Evolutionary conservation across 2,113 vertebrate species (phyloP).

Genomic region (Sterna hirundo): DNA sequence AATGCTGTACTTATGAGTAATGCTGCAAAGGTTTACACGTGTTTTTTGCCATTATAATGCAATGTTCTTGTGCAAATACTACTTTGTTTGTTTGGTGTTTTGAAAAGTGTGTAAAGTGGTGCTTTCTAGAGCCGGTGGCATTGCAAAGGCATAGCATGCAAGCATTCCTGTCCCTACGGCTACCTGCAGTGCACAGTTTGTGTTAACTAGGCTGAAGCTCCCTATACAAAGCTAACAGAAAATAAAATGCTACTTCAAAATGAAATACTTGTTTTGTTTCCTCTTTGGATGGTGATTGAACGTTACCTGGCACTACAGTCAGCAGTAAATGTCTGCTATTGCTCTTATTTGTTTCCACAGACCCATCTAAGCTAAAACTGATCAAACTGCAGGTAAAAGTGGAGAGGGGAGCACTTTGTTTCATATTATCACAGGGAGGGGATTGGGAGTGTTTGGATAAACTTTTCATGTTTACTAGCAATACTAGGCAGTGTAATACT

Average conservation of each 20-base stretch:
- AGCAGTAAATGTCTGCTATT: not conserved
- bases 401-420: slow-evolving; percentile 40
- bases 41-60: slow-evolving; percentile 41
- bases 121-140: slow-evolving; percentile 45
- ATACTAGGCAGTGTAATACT: not conserved
- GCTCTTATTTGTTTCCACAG: not conserved
- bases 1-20: slow-evolving; percentile 52
- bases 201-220: slow-evolving; percentile 40
- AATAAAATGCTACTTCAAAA: slow-evolving; percentile 67
- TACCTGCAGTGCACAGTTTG: not conserved
- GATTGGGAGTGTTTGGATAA: not conserved
- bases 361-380: slow-evolving; percentile 23
- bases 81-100: slow-evolving; percentile 57
- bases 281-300: not conserved
- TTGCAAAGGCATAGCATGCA: slow-evolving; percentile 14
- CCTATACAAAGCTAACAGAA: slow-evolving; percentile 24
- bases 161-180: slow-evolving; percentile 2
- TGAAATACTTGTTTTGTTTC: not conserved
- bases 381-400: not conserved
- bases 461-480: slow-evolving; percentile 34
- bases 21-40: slow-evolving; percentile 52
- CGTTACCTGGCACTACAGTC: not conserved
- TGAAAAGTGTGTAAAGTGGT: slow-evolving; percentile 35
- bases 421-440: not conserved
- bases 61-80: slow-evolving; percentile 69